A percentile compares a stretch with the other conserved stretches of the same genome.
These are phyloP conservation scores for Xenopus petersii DNA, from an alignment of 2,797 vertebrate genomes.

Conservation along the genomic window DNA sequence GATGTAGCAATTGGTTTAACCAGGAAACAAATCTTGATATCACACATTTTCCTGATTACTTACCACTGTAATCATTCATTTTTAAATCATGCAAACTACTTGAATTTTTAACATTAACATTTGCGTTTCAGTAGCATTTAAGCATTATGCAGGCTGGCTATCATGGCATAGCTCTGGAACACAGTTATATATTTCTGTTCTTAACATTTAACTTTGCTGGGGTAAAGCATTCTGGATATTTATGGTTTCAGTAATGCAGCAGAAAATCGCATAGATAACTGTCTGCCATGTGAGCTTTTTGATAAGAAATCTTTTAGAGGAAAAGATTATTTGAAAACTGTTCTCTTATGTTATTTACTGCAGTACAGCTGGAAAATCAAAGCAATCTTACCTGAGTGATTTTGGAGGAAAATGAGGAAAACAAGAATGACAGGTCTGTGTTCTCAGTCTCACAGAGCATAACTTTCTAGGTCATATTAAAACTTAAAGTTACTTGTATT, in stretches of 20 bases:
- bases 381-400: not conserved
- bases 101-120: too few relatives aligned
- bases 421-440: not conserved
- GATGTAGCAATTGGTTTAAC: too few relatives aligned
- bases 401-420: not conserved
- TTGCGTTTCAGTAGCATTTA: too few relatives aligned
- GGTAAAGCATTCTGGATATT: not conserved
- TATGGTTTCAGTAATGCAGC: not conserved
- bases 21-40: too few relatives aligned
- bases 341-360: conserved; percentile 11
- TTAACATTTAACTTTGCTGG: not conserved
- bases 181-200: too few relatives aligned
- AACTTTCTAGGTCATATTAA: too few relatives aligned
- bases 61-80: too few relatives aligned
- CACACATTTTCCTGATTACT: too few relatives aligned
- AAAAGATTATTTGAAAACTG: not conserved
- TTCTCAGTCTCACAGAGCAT: too few relatives aligned
- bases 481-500: too few relatives aligned
- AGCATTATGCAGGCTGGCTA: too few relatives aligned
- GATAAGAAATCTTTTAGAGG: conserved; percentile 3
- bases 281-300: conserved; percentile 4
- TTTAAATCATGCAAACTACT: too few relatives aligned
- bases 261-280: not conserved
- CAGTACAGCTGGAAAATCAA: conserved; percentile 1
- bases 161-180: not conserved